A percentile compares a stretch with the other conserved stretches of the same genome.
phyloP scores from a whole-genome alignment of 2,113 vertebrate species.

The Nycticorax nycticorax region DNA sequence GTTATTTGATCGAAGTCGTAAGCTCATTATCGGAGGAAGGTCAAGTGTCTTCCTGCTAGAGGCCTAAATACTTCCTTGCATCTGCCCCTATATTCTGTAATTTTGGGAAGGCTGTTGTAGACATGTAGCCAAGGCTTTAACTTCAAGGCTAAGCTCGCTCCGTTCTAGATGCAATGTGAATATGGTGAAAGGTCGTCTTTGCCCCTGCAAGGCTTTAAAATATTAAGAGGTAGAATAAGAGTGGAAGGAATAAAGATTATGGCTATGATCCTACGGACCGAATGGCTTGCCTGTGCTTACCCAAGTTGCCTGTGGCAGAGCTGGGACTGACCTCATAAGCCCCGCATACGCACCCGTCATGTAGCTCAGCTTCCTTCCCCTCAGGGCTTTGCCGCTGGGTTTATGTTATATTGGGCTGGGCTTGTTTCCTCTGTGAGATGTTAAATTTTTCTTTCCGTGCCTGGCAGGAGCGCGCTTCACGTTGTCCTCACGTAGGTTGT shows the following conservation, averaged over 20 bases:
- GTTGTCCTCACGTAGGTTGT: fast-evolving
- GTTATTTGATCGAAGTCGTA: not conserved
- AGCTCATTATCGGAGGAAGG: not conserved
- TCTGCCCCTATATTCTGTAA: not conserved
- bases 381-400: not conserved
- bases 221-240: not conserved
- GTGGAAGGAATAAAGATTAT: not conserved
- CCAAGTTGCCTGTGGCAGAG: not conserved
- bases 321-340: not conserved
- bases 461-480: not conserved
- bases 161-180: not conserved
- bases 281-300: not conserved
- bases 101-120: not conserved
- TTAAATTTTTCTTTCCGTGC: not conserved
- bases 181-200: not conserved
- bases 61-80: not conserved
- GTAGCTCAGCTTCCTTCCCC: not conserved
- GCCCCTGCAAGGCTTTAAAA: not conserved
- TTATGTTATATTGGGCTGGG: not conserved
- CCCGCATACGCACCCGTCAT: not conserved
- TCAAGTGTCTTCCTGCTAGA: not conserved
- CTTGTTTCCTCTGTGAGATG: not conserved
- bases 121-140: not conserved
- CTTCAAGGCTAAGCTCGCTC: not conserved
- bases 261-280: fast-evolving